These are phyloP conservation scores for Solenopsis fugax DNA, from an alignment of 1,140 invertebrate genomes.

Conservation along the genomic window DNA sequence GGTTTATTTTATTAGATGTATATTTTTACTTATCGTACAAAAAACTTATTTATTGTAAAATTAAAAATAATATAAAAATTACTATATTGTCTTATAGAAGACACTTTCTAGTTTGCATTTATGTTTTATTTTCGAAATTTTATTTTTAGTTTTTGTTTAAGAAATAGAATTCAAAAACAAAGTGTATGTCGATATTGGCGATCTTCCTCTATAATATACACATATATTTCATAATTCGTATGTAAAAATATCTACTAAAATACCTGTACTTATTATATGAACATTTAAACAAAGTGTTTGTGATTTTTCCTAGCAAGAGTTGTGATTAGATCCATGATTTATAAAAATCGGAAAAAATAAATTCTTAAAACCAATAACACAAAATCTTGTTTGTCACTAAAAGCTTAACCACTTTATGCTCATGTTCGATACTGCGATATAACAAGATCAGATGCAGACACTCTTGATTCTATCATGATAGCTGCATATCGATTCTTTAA, in stretches of 20 bases:
- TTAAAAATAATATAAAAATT: no score
- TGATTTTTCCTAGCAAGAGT: neutral
- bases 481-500: conserved; percentile 50
- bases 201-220: no score
- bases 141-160: no score
- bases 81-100: no score
- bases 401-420: conserved; percentile 10
- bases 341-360: neutral
- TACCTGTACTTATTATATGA: neutral
- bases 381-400: neutral
- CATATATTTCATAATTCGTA: neutral
- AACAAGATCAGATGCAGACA: conserved; percentile 44
- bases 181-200: no score
- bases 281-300: neutral
- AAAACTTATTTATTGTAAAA: no score
- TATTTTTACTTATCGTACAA: no score
- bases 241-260: neutral
- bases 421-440: neutral
- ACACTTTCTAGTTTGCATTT: no score
- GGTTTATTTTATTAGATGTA: no score
- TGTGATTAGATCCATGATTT: neutral
- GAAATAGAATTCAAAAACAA: no score
- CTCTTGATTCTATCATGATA: conserved; percentile 22
- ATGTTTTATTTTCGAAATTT: no score
- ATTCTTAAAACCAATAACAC: neutral